Base-by-base conservation (phyloP, 2,888 invertebrate genomes). In the Anarsia innoxiella region DNA sequence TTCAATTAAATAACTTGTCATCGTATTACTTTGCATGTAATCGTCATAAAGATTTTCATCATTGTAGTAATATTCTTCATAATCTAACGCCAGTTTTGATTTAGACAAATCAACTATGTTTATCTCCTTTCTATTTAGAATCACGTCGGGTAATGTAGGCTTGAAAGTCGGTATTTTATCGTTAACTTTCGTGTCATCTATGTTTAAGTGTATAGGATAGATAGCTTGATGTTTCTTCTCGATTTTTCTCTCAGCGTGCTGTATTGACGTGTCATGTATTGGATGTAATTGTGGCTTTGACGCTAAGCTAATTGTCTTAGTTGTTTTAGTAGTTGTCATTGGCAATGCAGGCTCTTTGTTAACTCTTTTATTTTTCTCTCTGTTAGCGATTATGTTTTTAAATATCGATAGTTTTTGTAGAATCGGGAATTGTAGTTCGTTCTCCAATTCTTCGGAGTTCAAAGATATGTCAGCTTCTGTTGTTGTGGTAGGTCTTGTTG, bases 1-100 rank as follows among this genome's bases (percentile, higher is more conserved):
- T 39, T 86, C 85, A 32, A 87, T 83, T 0, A 87, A 48, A 36
- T 86, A 87, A 36, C 66, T 76, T 0, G 82, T 77, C 76, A 87
- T 73, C 0, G 83, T 67, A 12, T 80, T 82, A 2, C 78, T 82
- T 39, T 83, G 73, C 57, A 84, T 73, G 14, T 85, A 86, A 43
- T 85, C 84, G 1, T 84, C 77, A 36, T 84, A 85, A 0, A 82
- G 37, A 23, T 78, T 76, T 0, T 80, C 73, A 34, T 86, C 83
- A 5, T 78, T 74, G 41, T 84, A 70, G 23, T 66, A 80, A 39
- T 82, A 78, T 4, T 82, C 77, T 3, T 84, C 76, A 13, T 73
- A 69, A 19, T 72, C 62, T 3, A 42, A 28, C 2, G n/a, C n/a
- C n/a, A n/a, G n/a, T n/a, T n/a, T n/a, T n/a, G n/a, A n/a, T n/a